phyloP scores from a whole-genome alignment of 2,797 vertebrate species.

The Pteronotus mesoamericanus region DNA sequence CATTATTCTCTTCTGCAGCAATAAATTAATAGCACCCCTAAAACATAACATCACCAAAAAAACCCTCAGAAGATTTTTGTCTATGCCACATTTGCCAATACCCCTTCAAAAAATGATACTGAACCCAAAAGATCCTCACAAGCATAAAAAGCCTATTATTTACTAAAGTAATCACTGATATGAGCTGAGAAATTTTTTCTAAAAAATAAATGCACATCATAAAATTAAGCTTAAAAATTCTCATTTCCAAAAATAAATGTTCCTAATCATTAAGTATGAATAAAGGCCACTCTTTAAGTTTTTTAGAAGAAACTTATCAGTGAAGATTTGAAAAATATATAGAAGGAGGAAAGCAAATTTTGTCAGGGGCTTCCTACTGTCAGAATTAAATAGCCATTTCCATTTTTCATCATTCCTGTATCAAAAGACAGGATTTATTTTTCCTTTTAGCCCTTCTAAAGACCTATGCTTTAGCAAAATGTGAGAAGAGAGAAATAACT shows the following conservation, averaged over 20 bases:
- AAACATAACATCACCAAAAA: background rate
- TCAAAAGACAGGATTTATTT: background rate
- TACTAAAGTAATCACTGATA: slow-evolving; percentile 1
- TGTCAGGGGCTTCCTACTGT: background rate
- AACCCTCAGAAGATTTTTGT: background rate
- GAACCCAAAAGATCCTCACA: slow-evolving; percentile 33
- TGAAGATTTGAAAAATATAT: background rate
- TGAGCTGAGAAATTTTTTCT: background rate
- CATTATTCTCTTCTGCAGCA: background rate
- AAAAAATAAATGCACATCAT: background rate
- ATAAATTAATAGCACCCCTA: background rate
- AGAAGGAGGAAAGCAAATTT: background rate
- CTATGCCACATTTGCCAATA: slow-evolving; percentile 15
- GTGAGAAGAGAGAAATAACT: background rate
- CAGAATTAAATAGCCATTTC: background rate
- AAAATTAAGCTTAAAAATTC: slow-evolving; percentile 36
- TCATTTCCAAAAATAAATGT: slow-evolving; percentile 26
- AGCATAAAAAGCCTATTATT: background rate
- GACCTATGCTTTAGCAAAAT: background rate
- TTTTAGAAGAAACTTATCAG: background rate
- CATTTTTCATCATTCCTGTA: background rate
- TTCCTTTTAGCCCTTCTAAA: background rate
- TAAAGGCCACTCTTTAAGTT: background rate
- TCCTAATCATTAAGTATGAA: background rate
- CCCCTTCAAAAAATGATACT: background rate